Evolutionary conservation across 2,888 invertebrate species (phyloP), one percentile per base, ranked within the genome.

Genomic region (Pterobdella sp.): DNA sequence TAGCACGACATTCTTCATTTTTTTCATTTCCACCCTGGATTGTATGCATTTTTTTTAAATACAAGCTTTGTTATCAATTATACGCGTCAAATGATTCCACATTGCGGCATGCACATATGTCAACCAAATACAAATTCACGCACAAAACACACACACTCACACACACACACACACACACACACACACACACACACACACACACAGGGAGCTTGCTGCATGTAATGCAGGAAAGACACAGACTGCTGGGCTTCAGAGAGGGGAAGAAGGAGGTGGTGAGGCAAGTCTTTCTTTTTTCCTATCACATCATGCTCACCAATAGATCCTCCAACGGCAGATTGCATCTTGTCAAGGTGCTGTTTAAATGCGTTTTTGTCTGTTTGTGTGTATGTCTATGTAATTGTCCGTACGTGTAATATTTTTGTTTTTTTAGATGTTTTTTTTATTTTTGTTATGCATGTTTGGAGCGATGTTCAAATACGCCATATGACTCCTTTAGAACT

Each of bases 261-360:
- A 89, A 90, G 79, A 89, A 89, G 79, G 90, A 90, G 81, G 86
- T 87, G 7, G 84, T 89, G 1, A 87, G 93, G 0, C 93, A 93
- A 82, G 93, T 93, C 77, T 94, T 92, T 82, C 87, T 94, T 34
- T 94, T 94, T 85, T 92, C 93, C 76, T 92, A 93, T 86, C 92
- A 93, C 83, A 86, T 94, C 77, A 89, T 94, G 77, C 86, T 93
- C 70, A 91, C 93, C 0, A 93, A 91, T 1, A 87, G 87, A 79
- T 89, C 91, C 0, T 88, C 91, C 0, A 92, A 90, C 73, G 93
- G 93, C 2, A 87, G 92, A 74, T 87, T 94, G 26, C 93, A 92
- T 83, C 86, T 94, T 29, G 88, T 90, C 60, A 90, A 91, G n/a
- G 84, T 84, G 2, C 14, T n/a, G 29, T 60, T 2, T 22, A 26